Evolutionary conservation across 2,113 vertebrate genomes (phyloP), one percentile per base, ranked within the genome.

Genomic region (Saiga tatarica): DNA sequence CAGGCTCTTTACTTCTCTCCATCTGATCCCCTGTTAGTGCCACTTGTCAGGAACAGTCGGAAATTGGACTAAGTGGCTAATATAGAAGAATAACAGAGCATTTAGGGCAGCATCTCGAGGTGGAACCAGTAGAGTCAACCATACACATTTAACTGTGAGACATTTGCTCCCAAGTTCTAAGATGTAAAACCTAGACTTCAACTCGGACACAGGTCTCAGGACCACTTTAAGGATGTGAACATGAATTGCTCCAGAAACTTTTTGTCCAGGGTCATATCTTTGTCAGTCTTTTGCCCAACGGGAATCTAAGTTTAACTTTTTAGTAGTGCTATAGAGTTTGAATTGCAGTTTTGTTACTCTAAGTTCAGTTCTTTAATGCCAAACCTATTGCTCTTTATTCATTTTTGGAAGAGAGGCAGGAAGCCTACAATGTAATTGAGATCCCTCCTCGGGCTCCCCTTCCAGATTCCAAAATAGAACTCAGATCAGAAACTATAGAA

Each of bases 271-370:
- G 60, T 97, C 91, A 81, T 25, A 59, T 87, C 93, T 95, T 57
- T 91, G 62, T 89, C 95, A 96, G 26, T 76, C n/a, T 84, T 91
- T 50, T 87, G 62, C 82, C 21, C 83, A 89, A 26, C n/a, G 87
- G 95, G 96, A 93, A 95, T 95, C 96, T 97, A 76, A 95, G 78
- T 76, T 97, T 95, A 94, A 95, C 8, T 25, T 93, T 96, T 95
- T 79, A 74, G 82, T 74, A 83, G 86, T 74, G 57, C 47, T 92
- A 21, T 45, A 89, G 78, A 85, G 91, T n/a, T 94, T 97, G 60
- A 64, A 52, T 96, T 97, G 94, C 52, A 94, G 55, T 95, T 39
- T 3, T 36, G 36, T 93, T 79, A 89, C 78, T 95, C 86, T 92
- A 84, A 93, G 89, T 91, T 95, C 71, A 96, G 83, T 91, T 93